Evolutionary conservation across 2,888 invertebrate genomes (phyloP), one percentile per base, ranked within the genome.

Genomic region (Lumbricus terrestris): DNA sequence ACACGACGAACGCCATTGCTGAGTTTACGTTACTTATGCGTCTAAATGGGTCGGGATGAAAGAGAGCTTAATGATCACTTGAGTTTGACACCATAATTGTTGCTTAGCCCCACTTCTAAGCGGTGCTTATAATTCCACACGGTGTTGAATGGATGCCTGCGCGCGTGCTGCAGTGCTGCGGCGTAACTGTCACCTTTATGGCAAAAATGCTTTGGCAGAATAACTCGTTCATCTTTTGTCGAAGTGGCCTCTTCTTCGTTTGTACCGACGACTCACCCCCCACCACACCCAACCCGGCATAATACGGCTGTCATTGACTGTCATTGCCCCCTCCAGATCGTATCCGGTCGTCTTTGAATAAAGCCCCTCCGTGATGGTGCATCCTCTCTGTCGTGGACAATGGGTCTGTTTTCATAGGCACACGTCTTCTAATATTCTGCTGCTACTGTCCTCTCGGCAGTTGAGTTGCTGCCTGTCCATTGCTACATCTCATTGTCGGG

Each of bases 161-260:
- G n/a, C 69, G 69, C 11, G n/a, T 13, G 69, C 11, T 8, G 69
- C 1, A n/a, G n/a, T 13, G 69, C 11, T 8, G 69, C 1, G 16
- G 69, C n/a, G 69, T 69, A 69, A 69, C 69, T 69, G 69, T 69
- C 69, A 69, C 69, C n/a, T 69, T 69, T 69, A 69, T 69, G 69
- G 69, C 69, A n/a, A 11, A n/a, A 29, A n/a, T 69, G 69, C n/a
- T 69, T 69, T 69, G 29, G 69, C 11, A 69, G n/a, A n/a, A 69
- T 69, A 69, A n/a, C 69, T 69, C 69, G n/a, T n/a, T 69, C 29
- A n/a, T 69, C 69, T n/a, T n/a, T 8, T 13, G 69, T 69, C 69
- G 29, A 69, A 69, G 69, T 69, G n/a, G 29, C 69, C n/a, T n/a
- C n/a, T n/a, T n/a, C n/a, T n/a, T 69, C 69, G 29, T n/a, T 69